Evolutionary conservation across 2,888 invertebrate genomes (phyloP).

Genomic region (Synergus itoensis): DNA sequence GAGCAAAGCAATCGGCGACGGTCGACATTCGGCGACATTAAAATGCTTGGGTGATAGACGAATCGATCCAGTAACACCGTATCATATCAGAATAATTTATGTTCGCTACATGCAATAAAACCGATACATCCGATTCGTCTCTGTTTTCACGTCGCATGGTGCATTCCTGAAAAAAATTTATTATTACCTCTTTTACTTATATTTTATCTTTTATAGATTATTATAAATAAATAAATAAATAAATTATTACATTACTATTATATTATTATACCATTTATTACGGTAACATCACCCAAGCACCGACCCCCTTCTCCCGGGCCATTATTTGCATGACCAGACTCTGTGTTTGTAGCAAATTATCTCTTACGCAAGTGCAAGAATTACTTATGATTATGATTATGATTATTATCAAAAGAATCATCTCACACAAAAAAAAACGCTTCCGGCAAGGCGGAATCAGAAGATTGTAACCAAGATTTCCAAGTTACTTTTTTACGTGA

Average conservation of each 20-base stretch:
- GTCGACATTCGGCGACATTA: slow-evolving; percentile 73
- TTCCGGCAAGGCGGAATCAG: slow-evolving; percentile 47
- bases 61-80: slow-evolving; percentile 50
- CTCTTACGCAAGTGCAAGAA: slow-evolving; percentile 75
- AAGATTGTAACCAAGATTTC: slow-evolving; percentile 43
- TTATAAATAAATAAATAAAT: background rate
- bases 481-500: slow-evolving; percentile 48
- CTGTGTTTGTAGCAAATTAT: slow-evolving; percentile 76
- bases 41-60: slow-evolving; percentile 76
- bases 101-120: slow-evolving; percentile 6
- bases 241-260: background rate
- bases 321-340: slow-evolving; percentile 78
- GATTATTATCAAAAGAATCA: slow-evolving; percentile 51
- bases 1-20: slow-evolving; percentile 72
- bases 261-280: slow-evolving; percentile 37
- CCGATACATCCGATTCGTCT: slow-evolving; percentile 23
- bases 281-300: slow-evolving; percentile 74
- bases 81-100: slow-evolving; percentile 16
- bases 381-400: slow-evolving; percentile 58
- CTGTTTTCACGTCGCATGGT: slow-evolving; percentile 40
- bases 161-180: slow-evolving; percentile 19
- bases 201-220: background rate
- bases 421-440: slow-evolving; percentile 43
- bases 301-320: slow-evolving; percentile 75
- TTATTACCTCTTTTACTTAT: slow-evolving; percentile 5